Evolutionary conservation across 2,888 invertebrate species (phyloP), one percentile per base, ranked within the genome.

Genomic region (Pteria penguin): DNA sequence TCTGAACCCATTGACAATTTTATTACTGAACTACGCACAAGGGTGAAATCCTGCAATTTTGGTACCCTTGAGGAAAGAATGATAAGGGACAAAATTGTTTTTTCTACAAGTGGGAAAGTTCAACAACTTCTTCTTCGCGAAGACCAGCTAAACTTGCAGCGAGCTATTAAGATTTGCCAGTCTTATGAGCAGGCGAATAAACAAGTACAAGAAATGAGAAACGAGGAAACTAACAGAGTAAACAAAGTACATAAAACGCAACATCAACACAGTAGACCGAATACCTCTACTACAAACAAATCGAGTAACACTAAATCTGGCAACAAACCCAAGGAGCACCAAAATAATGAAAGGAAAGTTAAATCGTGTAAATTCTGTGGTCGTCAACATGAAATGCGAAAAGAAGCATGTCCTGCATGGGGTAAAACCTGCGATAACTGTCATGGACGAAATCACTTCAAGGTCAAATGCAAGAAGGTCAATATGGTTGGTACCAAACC

Each of bases 381-480:
- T 11, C 62, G 66, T n/a, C 61, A 31, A 32, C 82, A 81, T 76
- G 79, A 72, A 27, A 31, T 29, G 45, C 60, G 68, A 11, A 80
- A 76, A 31, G 72, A 75, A 58, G 73, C 75, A 26, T 82, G 80
- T 69, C 80, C 81, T 36, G 80, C 80, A 27, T 84, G 73, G 68
- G 83, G 79, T 8, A 77, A 77, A 55, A 63, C 52, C 14, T 83
- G 78, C 54, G 66, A 72, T 1, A n/a, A 11, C 4, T 82, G 82
- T 55, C 54, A 78, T 11, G 76, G 72, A 11, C 61, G 58, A 32
- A 80, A 84, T 61, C 82, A 82, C 61, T 82, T 79, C 22, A 62
- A 75, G 54, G 31, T 36, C 5, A 61, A 52, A n/a, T 75, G 77
- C 61, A 72, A 76, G 36, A 75, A 78, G 62, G 14, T 27, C 11